Conservation (phyloP, 2,888 invertebrate genomes). For the Drosophila ochracea region DNA sequence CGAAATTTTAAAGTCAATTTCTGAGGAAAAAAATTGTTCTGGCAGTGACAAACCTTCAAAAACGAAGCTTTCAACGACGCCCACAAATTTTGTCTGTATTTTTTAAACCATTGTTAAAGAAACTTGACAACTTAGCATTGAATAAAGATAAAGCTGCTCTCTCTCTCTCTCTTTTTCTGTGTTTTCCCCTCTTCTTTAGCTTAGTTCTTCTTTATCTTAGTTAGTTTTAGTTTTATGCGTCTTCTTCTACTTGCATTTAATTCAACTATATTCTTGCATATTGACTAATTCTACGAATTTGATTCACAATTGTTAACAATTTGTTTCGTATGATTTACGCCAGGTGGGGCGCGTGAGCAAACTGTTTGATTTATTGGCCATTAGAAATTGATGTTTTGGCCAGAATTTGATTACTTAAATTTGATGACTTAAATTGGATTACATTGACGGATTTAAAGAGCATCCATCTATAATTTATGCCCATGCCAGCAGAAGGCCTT, state of each 20-base stretch:
- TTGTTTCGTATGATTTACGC: constrained; percentile 38
- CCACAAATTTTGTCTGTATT: constrained; percentile 47
- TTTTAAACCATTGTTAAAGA: constrained; percentile 59
- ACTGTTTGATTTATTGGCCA: constrained; percentile 13
- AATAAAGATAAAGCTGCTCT: constrained; percentile 1
- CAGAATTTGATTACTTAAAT: not conserved
- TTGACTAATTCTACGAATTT: constrained; percentile 40
- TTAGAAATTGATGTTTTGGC: not conserved
- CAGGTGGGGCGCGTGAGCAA: constrained; percentile 43
- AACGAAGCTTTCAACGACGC: constrained; percentile 15
- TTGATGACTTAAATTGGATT: not conserved
- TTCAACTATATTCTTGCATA: constrained; percentile 18
- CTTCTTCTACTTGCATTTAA: constrained; percentile 18
- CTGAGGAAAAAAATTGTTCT: constrained; percentile 5
- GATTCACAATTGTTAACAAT: constrained; percentile 52
- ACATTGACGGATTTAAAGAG: not conserved
- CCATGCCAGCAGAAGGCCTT: not conserved
- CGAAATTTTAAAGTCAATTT: constrained; percentile 47
- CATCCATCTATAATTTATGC: constrained; percentile 25
- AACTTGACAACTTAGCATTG: constrained; percentile 48
- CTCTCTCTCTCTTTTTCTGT: not conserved
- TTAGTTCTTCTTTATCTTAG: constrained; percentile 32
- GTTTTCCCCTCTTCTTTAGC: constrained; percentile 28
- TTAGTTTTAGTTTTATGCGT: constrained; percentile 27
- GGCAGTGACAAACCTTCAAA: constrained; percentile 42